These are phyloP conservation scores for Scotopteryx bipunctaria DNA, from an alignment of 2,888 invertebrate species.

Conservation along the genomic window DNA sequence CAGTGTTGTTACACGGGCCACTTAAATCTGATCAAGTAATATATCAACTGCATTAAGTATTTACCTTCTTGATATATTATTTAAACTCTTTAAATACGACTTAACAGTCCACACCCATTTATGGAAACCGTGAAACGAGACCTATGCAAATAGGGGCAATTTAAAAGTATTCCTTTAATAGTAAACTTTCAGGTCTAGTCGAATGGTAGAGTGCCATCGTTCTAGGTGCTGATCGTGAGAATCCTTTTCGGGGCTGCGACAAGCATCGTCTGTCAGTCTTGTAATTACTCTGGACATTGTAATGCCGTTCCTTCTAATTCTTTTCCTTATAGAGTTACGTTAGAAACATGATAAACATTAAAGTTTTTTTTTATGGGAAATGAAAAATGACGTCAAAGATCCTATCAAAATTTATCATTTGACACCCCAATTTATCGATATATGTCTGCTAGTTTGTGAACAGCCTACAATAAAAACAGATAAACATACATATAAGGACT, in stretches of 20 bases:
- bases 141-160: conserved; percentile 25
- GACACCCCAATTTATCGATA: too few species aligned
- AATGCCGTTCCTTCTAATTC: too few species aligned
- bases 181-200: neutral
- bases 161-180: conserved; percentile 20
- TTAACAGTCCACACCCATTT: conserved; percentile 16
- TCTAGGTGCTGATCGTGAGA: conserved; percentile 10
- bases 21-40: neutral
- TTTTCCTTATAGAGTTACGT: too few species aligned
- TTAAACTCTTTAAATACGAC: neutral
- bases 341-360: too few species aligned
- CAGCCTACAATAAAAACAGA: too few species aligned
- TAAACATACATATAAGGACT: too few species aligned
- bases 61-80: neutral
- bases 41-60: neutral
- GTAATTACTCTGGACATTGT: conserved; percentile 8
- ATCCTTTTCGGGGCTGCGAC: conserved; percentile 10
- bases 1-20: too few species aligned
- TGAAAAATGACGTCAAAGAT: too few species aligned
- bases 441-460: too few species aligned
- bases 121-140: conserved; percentile 23
- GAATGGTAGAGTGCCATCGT: neutral
- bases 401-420: too few species aligned
- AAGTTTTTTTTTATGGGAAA: too few species aligned
- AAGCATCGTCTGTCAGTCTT: conserved; percentile 15